Base-by-base conservation (phyloP, 2,113 vertebrate genomes). In the Odontophorus gujanensis region DNA sequence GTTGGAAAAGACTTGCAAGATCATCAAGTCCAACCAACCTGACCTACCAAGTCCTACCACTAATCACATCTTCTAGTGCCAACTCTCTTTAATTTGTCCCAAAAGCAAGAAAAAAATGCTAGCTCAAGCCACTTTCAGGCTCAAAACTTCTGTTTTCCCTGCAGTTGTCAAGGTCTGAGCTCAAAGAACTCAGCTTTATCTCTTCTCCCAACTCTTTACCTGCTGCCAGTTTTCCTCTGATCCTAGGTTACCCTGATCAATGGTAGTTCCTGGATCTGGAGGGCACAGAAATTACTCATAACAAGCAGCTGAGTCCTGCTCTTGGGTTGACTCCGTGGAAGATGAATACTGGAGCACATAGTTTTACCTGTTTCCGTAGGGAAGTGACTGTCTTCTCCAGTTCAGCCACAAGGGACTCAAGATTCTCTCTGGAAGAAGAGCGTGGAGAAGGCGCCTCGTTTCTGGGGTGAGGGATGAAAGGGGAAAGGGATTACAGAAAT, bases 341-440 rank as follows among this genome's bases (percentile, higher is more conserved):
- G 25, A 51, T 20, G 83, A 58, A 51, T 16, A 8, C 0, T 2
- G 25, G 36, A 11, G 9, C 30, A 38, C 45, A 25, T 55, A 66
- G 51, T 36, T 63, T 72, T 94, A 97, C 97, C 96, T 97, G 94
- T 85, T 95, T 97, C 87, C 3, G 66, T 72, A 97, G 90, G 58
- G 93, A 91, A 59, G 79, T 50, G 38, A 97, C 92, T 13, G 78
- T 95, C 79, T 90, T 96, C 92, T 97, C 93, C 87, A 97, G 93
- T 26, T 92, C 86, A 43, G 84, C 84, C 81, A 97, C 97, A 8
- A 96, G 87, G 40, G 92, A 90, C 89, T 94, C 87, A 0, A 97
- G 94, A n/a, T 91, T 80, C 62, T 82, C 88, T 90, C 92, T 85
- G 81, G 88, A 75, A 43, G 91, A 74, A 71, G 47, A 42, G 40